Base-by-base conservation (phyloP, 2,888 invertebrate genomes). In the Chouioia cunea region DNA sequence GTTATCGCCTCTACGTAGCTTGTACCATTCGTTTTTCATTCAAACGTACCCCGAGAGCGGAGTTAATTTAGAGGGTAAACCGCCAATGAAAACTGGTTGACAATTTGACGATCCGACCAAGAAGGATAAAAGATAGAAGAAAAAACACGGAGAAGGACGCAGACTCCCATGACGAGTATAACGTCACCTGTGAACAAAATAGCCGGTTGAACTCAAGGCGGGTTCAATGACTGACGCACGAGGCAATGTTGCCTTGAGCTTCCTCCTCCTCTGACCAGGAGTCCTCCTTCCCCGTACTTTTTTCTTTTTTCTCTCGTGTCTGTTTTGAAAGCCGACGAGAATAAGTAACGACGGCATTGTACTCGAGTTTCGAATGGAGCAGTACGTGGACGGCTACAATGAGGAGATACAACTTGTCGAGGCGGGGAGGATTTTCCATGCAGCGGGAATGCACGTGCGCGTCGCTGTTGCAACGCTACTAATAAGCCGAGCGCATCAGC, bases 201-300 rank as follows among this genome's bases (percentile, higher is more conserved):
- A 83, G 83, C 83, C 83, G 83, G 82, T 82, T 77, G 78, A 82
- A 65, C 53, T 59, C 70, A 59, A 18, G 64, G n/a, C 23, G 63
- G 79, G 84, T 84, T 84, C 83, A 84, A 83, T 83, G 84, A 84
- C 84, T 83, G 52, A 65, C 14, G 27, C 56, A 54, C 56, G 58
- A 56, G 59, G 52, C 60, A 50, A 54, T 52, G 47, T 65, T 47
- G 60, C 65, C 73, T 73, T 73, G 60, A 65, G 69, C 65, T 65
- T 69, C 57, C 63, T 73, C 43, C 68, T 67, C 44, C 47, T 43
- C 59, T 54, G 50, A 36, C 18, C 47, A 56, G 53, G 53, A n/a
- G 18, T 65, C 50, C 56, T 60, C 57, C 47, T 58, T 63, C 14
- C 53, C 20, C 47, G 3, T 53, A n/a, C 14, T 46, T 46, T 44